phyloP scores from a whole-genome alignment of 2,113 vertebrate genomes.

The Nettapus auritus region DNA sequence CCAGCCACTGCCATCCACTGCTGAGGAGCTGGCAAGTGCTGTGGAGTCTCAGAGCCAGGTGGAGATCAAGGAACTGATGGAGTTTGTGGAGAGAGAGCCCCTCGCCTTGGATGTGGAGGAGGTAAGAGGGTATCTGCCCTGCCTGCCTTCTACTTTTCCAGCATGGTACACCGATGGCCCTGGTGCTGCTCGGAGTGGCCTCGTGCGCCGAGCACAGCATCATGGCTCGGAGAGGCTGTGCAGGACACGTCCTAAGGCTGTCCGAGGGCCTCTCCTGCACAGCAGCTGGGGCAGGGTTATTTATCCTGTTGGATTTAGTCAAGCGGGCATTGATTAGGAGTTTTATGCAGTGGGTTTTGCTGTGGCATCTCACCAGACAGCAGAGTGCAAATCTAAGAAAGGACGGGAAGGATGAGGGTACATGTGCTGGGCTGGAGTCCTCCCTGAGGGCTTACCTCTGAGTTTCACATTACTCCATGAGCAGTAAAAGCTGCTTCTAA shows the following conservation, averaged over 20 bases:
- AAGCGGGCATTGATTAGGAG: not conserved
- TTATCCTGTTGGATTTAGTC: not conserved
- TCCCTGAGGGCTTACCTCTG: accelerated
- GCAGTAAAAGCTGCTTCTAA: not conserved
- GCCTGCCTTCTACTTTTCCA: accelerated
- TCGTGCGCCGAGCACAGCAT: not conserved
- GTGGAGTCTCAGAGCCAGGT: not conserved
- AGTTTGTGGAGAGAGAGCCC: not conserved
- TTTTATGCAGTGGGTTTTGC: not conserved
- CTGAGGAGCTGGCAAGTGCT: not conserved
- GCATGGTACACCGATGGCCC: not conserved
- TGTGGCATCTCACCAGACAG: not conserved
- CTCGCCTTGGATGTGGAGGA: constrained; percentile 73
- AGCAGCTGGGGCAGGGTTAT: not conserved
- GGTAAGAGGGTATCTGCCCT: constrained; percentile 61
- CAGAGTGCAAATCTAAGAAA: accelerated
- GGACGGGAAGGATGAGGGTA: not conserved
- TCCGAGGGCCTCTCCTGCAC: accelerated
- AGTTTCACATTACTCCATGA: not conserved
- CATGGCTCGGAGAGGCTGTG: accelerated
- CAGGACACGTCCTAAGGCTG: accelerated
- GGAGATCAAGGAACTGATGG: not conserved
- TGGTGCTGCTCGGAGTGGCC: not conserved
- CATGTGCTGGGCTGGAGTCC: not conserved
- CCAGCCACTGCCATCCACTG: not conserved